Evolutionary conservation across 2,113 vertebrate species (phyloP).

Genomic region (Scatophagus argus): DNA sequence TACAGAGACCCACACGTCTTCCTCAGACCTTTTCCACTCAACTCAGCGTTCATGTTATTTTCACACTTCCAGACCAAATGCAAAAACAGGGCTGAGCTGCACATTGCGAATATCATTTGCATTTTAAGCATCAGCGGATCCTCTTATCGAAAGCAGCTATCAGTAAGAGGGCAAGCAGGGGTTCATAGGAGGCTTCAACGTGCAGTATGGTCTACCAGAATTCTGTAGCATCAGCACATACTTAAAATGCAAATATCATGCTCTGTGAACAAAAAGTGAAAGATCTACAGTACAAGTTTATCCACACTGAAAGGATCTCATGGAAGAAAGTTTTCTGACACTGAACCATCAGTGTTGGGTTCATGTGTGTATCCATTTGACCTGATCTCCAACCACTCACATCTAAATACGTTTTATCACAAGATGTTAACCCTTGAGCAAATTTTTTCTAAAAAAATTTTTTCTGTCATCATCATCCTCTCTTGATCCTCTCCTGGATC

Average conservation of each 20-base stretch:
- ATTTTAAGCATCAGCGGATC: conserved; percentile 55
- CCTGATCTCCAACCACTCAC: not conserved
- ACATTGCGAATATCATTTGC: conserved; percentile 60
- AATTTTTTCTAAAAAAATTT: too few relatives aligned
- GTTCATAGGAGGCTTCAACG: conserved; percentile 24
- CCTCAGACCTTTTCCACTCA: conserved; percentile 13
- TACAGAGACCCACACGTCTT: conserved; percentile 37
- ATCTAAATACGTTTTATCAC: not conserved
- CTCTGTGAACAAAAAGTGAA: conserved; percentile 27
- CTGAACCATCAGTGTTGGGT: not conserved
- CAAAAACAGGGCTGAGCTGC: conserved; percentile 32
- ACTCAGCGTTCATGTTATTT: conserved; percentile 19
- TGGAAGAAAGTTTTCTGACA: not conserved
- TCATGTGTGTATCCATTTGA: not conserved
- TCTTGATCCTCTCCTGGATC: too few relatives aligned
- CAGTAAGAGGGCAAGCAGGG: conserved; percentile 30
- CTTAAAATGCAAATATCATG: conserved; percentile 48
- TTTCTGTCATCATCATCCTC: too few relatives aligned
- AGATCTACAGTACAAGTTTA: not conserved
- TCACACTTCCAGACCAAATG: conserved; percentile 50
- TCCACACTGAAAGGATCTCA: conserved; percentile 1
- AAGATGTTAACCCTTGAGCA: too few relatives aligned
- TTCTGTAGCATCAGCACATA: conserved; percentile 33
- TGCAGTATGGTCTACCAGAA: not conserved
- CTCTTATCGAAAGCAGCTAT: conserved; percentile 41